Conservation (phyloP, 2,113 vertebrate genomes). For the Mobula hypostoma region DNA sequence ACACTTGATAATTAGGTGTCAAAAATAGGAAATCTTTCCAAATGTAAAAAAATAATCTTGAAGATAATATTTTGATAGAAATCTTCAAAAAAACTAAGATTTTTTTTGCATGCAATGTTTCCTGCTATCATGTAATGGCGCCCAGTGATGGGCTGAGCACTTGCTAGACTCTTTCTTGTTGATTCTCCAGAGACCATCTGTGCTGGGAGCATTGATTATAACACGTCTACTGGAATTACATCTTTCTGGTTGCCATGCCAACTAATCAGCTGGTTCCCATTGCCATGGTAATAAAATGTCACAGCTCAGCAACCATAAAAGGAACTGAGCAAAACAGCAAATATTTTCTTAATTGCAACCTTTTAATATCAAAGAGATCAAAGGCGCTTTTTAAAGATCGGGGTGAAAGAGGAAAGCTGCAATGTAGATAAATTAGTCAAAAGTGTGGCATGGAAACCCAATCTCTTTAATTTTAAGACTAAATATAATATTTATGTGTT, state of each 20-base stretch:
- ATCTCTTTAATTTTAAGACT: neutral
- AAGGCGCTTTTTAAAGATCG: slow-evolving; percentile 60
- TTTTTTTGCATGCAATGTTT: slow-evolving; percentile 40
- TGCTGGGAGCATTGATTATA: slow-evolving; percentile 99
- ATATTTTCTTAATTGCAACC: slow-evolving; percentile 88
- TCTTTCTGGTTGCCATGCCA: slow-evolving; percentile 99
- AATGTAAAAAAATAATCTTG: neutral
- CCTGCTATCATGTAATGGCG: slow-evolving; percentile 59
- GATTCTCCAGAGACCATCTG: slow-evolving; percentile 99
- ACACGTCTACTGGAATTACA: slow-evolving; percentile 99
- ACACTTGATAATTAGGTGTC: neutral
- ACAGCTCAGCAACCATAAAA: slow-evolving; percentile 79
- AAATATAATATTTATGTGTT: neutral
- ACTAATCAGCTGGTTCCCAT: slow-evolving; percentile 99
- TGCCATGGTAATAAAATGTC: slow-evolving; percentile 96
- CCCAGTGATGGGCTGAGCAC: slow-evolving; percentile 73
- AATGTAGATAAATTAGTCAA: neutral
- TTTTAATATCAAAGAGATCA: slow-evolving; percentile 83
- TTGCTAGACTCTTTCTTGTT: slow-evolving; percentile 94
- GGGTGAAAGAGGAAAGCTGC: slow-evolving; percentile 39
- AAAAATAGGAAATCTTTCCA: neutral
- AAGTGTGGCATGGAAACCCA: neutral
- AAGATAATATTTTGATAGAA: slow-evolving; percentile 12
- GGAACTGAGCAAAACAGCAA: slow-evolving; percentile 90
- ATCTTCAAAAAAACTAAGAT: neutral